A percentile compares a stretch with the other conserved stretches of the same genome.
These are phyloP conservation scores for Anastatus disparis DNA, from an alignment of 1,140 invertebrate species.

Conservation along the genomic window DNA sequence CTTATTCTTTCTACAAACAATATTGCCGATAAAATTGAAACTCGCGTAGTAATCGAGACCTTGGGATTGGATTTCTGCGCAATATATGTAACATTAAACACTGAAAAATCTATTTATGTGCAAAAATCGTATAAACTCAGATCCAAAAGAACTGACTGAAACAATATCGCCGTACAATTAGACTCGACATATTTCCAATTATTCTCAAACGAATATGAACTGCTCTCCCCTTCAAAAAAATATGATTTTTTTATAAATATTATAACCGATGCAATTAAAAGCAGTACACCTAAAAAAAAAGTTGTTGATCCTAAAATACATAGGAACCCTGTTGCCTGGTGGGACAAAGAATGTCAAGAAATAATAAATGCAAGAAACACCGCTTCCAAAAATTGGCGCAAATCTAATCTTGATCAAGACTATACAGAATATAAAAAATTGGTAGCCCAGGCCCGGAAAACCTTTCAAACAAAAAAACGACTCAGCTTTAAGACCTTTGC, in stretches of 20 bases:
- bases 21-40: conserved; percentile 13
- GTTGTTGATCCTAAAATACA: no score
- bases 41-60: no score
- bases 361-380: neutral
- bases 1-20: conserved; percentile 41
- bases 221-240: neutral
- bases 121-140: conserved; percentile 46
- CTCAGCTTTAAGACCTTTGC: no score
- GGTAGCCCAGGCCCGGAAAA: neutral
- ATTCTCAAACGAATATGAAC: neutral
- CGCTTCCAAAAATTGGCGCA: neutral
- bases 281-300: neutral
- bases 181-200: neutral
- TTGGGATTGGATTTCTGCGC: neutral
- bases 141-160: neutral
- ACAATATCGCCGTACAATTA: neutral
- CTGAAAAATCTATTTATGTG: neutral
- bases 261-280: neutral
- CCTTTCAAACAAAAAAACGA: conserved; percentile 2
- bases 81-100: neutral
- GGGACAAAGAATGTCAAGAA: neutral
- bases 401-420: neutral
- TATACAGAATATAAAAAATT: conserved; percentile 7
- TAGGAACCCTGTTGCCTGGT: neutral
- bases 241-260: neutral